phyloP scores from a whole-genome alignment of 2,888 invertebrate species.

The Ophonus ardosiacus region DNA sequence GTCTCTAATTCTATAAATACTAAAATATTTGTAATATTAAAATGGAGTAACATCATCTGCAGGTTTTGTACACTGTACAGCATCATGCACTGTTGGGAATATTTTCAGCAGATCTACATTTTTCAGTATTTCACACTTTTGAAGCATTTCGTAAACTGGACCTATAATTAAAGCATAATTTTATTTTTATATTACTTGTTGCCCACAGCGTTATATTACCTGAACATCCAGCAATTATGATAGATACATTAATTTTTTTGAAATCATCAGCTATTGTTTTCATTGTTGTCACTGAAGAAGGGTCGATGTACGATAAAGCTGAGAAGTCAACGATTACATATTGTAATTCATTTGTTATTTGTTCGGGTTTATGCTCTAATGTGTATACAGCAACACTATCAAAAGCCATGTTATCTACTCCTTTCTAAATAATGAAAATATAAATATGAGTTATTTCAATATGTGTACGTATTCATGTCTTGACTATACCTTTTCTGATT shows the following conservation, averaged over 20 bases:
- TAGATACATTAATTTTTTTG: constrained; percentile 76
- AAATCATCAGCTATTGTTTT: constrained; percentile 78
- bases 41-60: constrained; percentile 50
- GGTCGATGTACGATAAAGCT: constrained; percentile 81
- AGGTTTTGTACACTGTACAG: constrained; percentile 74
- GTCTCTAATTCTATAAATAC: neutral
- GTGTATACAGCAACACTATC: constrained; percentile 33
- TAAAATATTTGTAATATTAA: constrained; percentile 25
- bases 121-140: constrained; percentile 78
- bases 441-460: neutral
- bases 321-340: constrained; percentile 81
- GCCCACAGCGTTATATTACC: constrained; percentile 71
- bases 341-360: constrained; percentile 63
- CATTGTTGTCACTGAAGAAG: constrained; percentile 80
- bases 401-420: constrained; percentile 49
- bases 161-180: constrained; percentile 73
- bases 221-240: constrained; percentile 79
- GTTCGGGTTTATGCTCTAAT: constrained; percentile 26
- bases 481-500: constrained; percentile 66
- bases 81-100: constrained; percentile 82
- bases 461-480: neutral
- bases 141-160: constrained; percentile 82
- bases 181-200: neutral
- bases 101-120: constrained; percentile 77
- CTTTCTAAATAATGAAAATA: constrained; percentile 32